Evolutionary conservation across 2,888 invertebrate genomes (phyloP), one percentile per base, ranked within the genome.

Genomic region (Linnaemya vulpina): DNA sequence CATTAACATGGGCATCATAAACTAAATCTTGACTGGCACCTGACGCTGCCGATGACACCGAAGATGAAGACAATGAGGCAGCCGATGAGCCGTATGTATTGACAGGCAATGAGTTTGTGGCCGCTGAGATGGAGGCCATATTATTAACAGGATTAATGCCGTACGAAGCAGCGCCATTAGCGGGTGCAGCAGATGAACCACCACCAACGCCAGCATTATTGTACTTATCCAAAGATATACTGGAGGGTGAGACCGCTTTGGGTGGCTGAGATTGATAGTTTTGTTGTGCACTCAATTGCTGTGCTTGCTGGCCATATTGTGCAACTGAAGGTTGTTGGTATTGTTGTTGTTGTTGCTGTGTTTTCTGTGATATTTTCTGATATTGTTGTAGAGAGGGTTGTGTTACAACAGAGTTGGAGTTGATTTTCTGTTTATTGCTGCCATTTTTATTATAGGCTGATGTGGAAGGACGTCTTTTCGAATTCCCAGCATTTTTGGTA

Each of bases 1-100:
- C 90, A 88, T 92, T 92, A 85, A 91, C 92, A 88, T 91, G 91
- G 3, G 89, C 87, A 89, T 91, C 91, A 86, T 92, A 92, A 84
- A 90, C 90, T 82, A 92, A 89, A 76, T 90, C 90, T 84, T 87
- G 88, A 83, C 86, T 87, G 67, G 62, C 68, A 78, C 62, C 86
- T 60, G 73, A 84, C 20, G 84, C 86, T 62, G 74, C 53, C 10
- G 78, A 25, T 38, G 81, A 60, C 17, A 22, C 17, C 4, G 43
- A 55, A 1, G 62, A 43, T 3, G 83, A n/a, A 3, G 63, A 17
- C 35, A 51, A 10, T 20, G 76, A 38, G 9, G 67, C 46, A 40
- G 77, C 3, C 1, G 67, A 30, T 30, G 76, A 87, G 78, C 83
- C 86, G 75, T 87, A 86, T 65, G 63, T 35, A 51, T 77, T 85